Conservation (phyloP, 2,797 vertebrate species). For the Sebastes iracundus region DNA sequence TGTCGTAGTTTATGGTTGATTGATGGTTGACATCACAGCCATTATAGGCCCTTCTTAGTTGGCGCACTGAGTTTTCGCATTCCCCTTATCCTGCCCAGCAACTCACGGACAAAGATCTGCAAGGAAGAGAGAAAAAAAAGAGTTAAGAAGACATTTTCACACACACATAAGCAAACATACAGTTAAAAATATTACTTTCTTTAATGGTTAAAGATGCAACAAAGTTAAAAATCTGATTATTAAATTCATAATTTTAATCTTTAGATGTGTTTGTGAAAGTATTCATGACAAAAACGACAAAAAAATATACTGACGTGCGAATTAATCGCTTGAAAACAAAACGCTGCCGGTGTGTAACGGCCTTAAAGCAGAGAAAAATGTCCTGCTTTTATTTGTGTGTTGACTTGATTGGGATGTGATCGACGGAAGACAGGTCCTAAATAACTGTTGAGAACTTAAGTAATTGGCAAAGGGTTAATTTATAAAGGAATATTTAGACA, state of each 20-base stretch:
- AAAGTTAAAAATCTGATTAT: neutral
- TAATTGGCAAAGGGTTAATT: neutral
- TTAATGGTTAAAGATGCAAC: neutral
- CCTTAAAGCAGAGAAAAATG: no score
- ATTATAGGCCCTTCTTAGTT: constrained; percentile 94
- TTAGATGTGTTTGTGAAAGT: neutral
- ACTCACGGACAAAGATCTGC: constrained; percentile 94
- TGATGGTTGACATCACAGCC: constrained; percentile 38
- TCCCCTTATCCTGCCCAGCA: constrained; percentile 95
- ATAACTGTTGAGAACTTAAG: neutral
- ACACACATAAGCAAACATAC: neutral
- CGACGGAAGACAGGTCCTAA: neutral
- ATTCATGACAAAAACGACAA: no score
- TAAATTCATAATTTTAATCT: neutral
- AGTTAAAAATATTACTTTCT: neutral
- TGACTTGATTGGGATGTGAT: no score
- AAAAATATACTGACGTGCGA: no score
- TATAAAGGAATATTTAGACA: neutral
- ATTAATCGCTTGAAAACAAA: no score
- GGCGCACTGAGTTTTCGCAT: constrained; percentile 97
- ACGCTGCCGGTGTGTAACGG: no score
- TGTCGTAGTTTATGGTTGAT: constrained; percentile 41
- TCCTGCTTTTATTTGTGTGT: no score
- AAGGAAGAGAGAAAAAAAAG: constrained; percentile 15
- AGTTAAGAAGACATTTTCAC: neutral